Evolutionary conservation across 2,113 vertebrate genomes (phyloP).

Genomic region (Orycteropus afer): DNA sequence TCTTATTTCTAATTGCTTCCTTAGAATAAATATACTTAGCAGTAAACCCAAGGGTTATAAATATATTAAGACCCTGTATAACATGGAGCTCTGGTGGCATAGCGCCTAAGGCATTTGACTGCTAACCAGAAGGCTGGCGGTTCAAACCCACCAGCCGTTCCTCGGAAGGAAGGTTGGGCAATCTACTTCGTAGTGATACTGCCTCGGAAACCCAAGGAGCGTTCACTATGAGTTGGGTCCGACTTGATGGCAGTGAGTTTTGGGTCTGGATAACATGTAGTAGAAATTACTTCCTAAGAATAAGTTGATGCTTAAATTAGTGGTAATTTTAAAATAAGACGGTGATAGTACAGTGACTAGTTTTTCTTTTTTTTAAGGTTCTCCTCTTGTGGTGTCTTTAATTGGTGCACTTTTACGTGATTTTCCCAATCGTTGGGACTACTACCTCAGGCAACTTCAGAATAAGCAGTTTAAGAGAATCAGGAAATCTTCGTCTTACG

Average conservation of each 20-base stretch:
- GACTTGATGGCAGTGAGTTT: too few relatives aligned
- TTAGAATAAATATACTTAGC: constrained; percentile 23
- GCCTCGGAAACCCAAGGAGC: too few relatives aligned
- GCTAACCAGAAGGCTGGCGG: too few relatives aligned
- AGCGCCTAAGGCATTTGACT: too few relatives aligned
- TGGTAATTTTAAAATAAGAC: constrained; percentile 43
- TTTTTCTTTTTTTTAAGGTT: constrained; percentile 86
- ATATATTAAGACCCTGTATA: constrained; percentile 14
- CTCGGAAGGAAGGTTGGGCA: too few relatives aligned
- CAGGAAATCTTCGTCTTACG: constrained; percentile 96
- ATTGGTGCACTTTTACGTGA: constrained; percentile 95
- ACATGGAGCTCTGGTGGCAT: too few relatives aligned
- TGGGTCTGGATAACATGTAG: too few relatives aligned
- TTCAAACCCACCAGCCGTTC: too few relatives aligned
- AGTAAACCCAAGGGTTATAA: background rate
- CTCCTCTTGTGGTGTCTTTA: constrained; percentile 96
- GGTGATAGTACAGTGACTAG: constrained; percentile 13
- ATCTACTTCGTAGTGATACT: too few relatives aligned
- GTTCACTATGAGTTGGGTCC: too few relatives aligned
- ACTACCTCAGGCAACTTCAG: constrained; percentile 95
- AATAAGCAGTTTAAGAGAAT: constrained; percentile 97
- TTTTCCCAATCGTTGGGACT: constrained; percentile 95
- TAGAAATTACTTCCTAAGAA: constrained; percentile 8
- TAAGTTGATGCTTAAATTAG: constrained; percentile 2
- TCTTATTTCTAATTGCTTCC: constrained; percentile 37